Conservation (phyloP, 2,797 vertebrate species). For the Rhinogobio ventralis region DNA sequence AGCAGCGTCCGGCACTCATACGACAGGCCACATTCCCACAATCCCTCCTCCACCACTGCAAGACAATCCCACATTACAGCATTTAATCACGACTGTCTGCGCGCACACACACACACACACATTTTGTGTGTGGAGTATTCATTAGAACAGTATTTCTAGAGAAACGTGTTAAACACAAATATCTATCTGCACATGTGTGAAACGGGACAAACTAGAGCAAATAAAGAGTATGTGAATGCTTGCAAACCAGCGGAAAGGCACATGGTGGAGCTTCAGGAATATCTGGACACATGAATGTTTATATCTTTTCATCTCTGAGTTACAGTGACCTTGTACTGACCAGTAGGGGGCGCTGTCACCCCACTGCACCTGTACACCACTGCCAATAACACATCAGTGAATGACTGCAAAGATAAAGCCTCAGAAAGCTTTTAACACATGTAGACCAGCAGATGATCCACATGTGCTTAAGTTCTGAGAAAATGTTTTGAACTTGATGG, state of each 20-base stretch:
- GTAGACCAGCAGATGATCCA: no score
- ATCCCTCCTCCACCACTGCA: slow-evolving; percentile 93
- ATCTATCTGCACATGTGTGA: not conserved
- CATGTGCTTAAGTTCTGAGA: not conserved
- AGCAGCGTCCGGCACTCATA: slow-evolving; percentile 97
- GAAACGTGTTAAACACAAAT: not conserved
- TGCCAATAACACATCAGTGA: not conserved
- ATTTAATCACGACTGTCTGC: not conserved
- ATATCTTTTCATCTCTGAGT: not conserved
- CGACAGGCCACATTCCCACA: slow-evolving; percentile 96
- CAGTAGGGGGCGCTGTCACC: not conserved
- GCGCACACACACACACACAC: slow-evolving; percentile 3
- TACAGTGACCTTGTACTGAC: not conserved
- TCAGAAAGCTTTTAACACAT: no score
- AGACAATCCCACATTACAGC: slow-evolving; percentile 47
- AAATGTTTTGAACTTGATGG: not conserved
- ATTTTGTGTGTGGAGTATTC: not conserved
- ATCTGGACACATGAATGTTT: not conserved
- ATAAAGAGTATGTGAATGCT: not conserved
- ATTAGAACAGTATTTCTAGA: not conserved
- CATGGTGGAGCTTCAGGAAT: not conserved
- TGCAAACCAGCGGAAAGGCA: not conserved
- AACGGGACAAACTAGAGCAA: not conserved
- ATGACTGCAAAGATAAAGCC: not conserved
- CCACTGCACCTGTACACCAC: not conserved